A percentile compares a stretch with the other conserved stretches of the same genome.
Conservation (phyloP, 92 coral and sea anemone species). For the Porites rus region DNA sequence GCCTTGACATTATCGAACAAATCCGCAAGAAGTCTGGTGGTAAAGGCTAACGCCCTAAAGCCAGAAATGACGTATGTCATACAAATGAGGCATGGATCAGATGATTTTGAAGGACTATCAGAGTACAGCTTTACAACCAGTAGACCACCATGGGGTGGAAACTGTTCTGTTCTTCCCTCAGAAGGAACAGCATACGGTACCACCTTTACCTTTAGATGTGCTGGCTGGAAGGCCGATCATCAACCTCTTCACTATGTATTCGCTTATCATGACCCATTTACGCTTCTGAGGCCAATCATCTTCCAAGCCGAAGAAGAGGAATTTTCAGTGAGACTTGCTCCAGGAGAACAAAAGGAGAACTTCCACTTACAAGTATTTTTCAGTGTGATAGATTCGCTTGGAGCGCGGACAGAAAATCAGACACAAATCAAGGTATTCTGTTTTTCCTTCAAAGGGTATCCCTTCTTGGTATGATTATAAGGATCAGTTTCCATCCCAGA, state of each 20-base stretch:
- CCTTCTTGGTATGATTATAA: too few relatives aligned
- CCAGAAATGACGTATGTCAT: conserved; percentile 56
- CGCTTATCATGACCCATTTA: conserved; percentile 50
- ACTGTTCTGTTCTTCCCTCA: conserved; percentile 40
- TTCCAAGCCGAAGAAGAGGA: conserved; percentile 18
- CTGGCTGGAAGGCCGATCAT: conserved; percentile 58
- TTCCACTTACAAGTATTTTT: conserved; percentile 25
- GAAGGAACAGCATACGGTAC: conserved; percentile 59
- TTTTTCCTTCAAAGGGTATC: too few relatives aligned
- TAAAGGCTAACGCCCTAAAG: conserved; percentile 38
- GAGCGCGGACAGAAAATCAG: conserved; percentile 21
- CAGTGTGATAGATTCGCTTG: conserved; percentile 53
- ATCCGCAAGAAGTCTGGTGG: conserved; percentile 57
- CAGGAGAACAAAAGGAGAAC: conserved; percentile 11
- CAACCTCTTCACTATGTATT: conserved; percentile 58
- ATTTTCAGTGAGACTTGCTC: conserved; percentile 26
- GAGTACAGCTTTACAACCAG: conserved; percentile 65
- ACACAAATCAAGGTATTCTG: conserved; percentile 35
- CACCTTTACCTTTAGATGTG: conserved; percentile 47
- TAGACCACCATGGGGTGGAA: conserved; percentile 60
- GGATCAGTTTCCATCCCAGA: too few relatives aligned
- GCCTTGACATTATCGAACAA: conserved; percentile 43
- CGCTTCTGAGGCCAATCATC: conserved; percentile 16
- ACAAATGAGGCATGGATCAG: conserved; percentile 35
- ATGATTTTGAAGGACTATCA: conserved; percentile 36